Evolutionary conservation across 2,113 vertebrate species (phyloP), one percentile per base, ranked within the genome.

Genomic region (Forbesichthys agassizii): DNA sequence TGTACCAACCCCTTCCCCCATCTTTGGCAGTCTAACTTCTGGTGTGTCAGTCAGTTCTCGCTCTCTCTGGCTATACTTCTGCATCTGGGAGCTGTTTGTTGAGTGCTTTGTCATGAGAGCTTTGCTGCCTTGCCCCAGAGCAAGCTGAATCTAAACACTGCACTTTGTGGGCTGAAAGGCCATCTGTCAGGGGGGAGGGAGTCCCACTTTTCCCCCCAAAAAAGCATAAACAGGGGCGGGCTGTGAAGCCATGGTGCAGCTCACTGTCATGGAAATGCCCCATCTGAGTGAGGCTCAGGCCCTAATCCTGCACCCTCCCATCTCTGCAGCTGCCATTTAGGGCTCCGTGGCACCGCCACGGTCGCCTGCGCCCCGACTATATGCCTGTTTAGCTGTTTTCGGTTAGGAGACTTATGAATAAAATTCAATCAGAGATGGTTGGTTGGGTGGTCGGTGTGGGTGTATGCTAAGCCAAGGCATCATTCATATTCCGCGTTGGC

Each of bases 201-300:
- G 85, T 91, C 84, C 77, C 69, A 84, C 88, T 86, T 88, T 79
- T 89, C 77, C 78, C 78, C 88, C 86, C 84, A 86, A 93, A 89
- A 72, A 89, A 90, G 86, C 90, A 90, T 92, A 92, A 93, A 92
- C 90, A 90, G 88, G 84, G 88, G 82, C 81, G 82, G 87, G 84
- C 80, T 88, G 83, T 89, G 90, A 91, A 92, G 89, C 86, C 72
- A 51, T 64, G 80, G 80, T 71, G 73, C 84, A 87, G 87, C 86
- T 89, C 89, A 85, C 89, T 92, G 89, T 92, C 88, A 91, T 91
- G 90, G 88, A 92, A 92, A 91, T 90, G 90, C 84, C 84, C 86
- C 91, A 89, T 89, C 88, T 91, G 90, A 90, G 89, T 76, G 64
- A 85, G 82, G 85, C 82, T 87, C 74, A 81, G 82, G 74, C 75